Base-by-base conservation (phyloP, 2,888 invertebrate genomes). In the Synanthedon myopaeformis region DNA sequence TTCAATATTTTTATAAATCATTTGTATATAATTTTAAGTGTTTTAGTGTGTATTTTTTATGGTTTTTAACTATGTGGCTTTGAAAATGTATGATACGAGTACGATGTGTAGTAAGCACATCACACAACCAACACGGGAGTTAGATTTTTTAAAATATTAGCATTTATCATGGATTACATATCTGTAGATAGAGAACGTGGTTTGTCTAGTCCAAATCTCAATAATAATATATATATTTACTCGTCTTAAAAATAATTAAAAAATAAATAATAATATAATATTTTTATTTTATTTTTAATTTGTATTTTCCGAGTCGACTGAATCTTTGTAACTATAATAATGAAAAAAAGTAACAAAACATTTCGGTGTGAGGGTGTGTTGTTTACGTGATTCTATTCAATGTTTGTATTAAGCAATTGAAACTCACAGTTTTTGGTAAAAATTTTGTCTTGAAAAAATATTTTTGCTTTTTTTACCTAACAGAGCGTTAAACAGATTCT, bases 121-220 rank as follows among this genome's bases (percentile, higher is more conserved):
- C 74, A 81, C 77, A 60, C 60, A 63, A 73, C 72, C 65, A 67
- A 77, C 81, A 82, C 78, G 76, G 74, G 76, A 78, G 69, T 79
- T 82, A 84, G 81, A 79, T 81, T 83, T 83, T 85, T 75, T 82
- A 82, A 70, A 28, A 70, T 76, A 79, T 82, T 85, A 85, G 82
- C 77, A 79, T 84, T 83, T 87, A 87, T 87, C 87, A 86, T 87
- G 81, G 84, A 83, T 86, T 79, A 87, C 87, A 87, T 87, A 87
- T 87, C 87, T 87, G 82, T 87, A 87, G 87, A 82, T 87, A 86
- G 87, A 84, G 63, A 78, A 85, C 79, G 84, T 84, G 85, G 79
- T 84, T 84, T 83, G 82, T 82, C 82, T 87, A 86, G 85, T 85
- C 79, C 87, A 86, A 85, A 84, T 82, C 82, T 84, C 83, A 80